phyloP scores from a whole-genome alignment of 2,797 vertebrate species.

The Etheostoma perlongum region DNA sequence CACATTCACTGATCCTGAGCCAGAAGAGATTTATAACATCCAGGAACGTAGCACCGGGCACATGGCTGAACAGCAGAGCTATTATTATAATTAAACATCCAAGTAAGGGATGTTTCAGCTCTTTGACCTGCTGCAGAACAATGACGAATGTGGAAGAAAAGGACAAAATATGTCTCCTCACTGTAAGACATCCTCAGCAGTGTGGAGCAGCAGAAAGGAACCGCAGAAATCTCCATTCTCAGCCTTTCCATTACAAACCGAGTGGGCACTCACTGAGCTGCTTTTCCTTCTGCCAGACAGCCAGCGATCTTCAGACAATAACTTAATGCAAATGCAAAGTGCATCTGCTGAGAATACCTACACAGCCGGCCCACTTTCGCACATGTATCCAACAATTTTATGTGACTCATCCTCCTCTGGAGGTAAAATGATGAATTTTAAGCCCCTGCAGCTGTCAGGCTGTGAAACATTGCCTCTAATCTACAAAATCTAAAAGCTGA shows the following conservation, averaged over 20 bases:
- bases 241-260: conserved; percentile 13
- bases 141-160: neutral
- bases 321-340: conserved; percentile 27
- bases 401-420: neutral
- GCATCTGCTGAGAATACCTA: conserved; percentile 26
- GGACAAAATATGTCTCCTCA: neutral
- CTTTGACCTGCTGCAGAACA: conserved; percentile 15
- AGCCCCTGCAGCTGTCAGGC: conserved; percentile 18
- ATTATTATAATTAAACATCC: conserved; percentile 57
- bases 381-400: neutral
- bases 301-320: conserved; percentile 8
- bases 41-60: neutral
- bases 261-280: neutral
- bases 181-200: conserved; percentile 10
- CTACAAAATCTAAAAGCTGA: neutral
- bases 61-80: conserved; percentile 4
- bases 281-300: conserved; percentile 20
- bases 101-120: neutral
- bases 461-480: neutral
- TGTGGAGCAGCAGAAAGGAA: conserved; percentile 11
- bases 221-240: conserved; percentile 12
- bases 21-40: conserved; percentile 29
- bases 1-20: conserved; percentile 10
- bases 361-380: conserved; percentile 8
- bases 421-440: conserved; percentile 7